These are phyloP conservation scores for Pachliopta kotzebuea DNA, from an alignment of 2,888 invertebrate genomes.

Conservation along the genomic window DNA sequence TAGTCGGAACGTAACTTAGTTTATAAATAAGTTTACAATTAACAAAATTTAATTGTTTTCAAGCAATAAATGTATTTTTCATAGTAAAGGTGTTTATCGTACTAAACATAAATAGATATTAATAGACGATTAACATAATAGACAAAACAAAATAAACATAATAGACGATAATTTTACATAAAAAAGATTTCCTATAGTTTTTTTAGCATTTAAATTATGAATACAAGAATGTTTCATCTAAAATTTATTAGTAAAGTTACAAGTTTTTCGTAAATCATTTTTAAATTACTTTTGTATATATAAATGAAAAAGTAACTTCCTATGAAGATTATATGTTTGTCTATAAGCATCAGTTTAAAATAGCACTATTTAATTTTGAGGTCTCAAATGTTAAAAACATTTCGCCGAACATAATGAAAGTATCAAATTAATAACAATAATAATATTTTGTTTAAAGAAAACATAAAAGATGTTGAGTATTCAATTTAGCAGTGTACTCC, in stretches of 20 bases:
- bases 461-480: constrained; percentile 57
- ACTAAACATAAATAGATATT: too few relatives aligned
- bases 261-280: neutral
- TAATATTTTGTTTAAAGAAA: constrained; percentile 28
- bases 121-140: too few relatives aligned
- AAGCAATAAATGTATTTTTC: neutral
- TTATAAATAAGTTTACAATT: neutral
- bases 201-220: neutral
- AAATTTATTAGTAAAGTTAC: neutral
- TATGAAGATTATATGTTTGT: too few relatives aligned
- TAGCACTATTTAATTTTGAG: neutral
- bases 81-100: neutral
- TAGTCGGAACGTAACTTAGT: neutral
- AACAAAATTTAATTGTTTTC: neutral
- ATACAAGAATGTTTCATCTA: neutral
- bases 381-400: neutral
- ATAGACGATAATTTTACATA: neutral
- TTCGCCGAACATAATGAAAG: neutral
- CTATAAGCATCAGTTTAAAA: too few relatives aligned
- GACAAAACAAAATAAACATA: too few relatives aligned
- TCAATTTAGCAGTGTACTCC: constrained; percentile 1
- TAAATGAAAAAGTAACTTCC: too few relatives aligned
- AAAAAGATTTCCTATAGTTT: neutral
- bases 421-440: neutral
- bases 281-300: too few relatives aligned